Evolutionary conservation across 2,113 vertebrate genomes (phyloP).

Genomic region (Neotoma lepida): DNA sequence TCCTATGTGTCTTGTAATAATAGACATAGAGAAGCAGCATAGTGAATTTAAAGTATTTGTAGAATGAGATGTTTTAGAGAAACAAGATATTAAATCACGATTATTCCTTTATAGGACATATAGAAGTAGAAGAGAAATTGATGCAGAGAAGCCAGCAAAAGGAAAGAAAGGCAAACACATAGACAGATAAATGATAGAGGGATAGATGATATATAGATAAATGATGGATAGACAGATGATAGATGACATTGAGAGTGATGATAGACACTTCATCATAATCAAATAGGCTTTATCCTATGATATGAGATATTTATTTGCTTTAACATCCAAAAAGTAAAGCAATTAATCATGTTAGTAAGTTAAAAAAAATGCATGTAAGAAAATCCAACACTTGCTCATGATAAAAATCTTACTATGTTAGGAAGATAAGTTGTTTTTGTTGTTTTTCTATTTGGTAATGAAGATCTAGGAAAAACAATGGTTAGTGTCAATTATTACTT

Average conservation of each 20-base stretch:
- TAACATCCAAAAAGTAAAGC: background rate
- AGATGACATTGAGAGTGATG: background rate
- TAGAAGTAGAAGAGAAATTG: background rate
- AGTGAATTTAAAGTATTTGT: background rate
- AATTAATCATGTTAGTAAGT: background rate
- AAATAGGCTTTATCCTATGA: background rate
- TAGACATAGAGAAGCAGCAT: background rate
- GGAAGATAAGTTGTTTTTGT: background rate
- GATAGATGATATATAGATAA: background rate
- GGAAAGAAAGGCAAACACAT: background rate
- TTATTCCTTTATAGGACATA: too few relatives aligned
- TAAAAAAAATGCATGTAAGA: background rate
- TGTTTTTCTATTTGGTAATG: background rate
- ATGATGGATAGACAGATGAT: background rate
- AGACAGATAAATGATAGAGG: background rate
- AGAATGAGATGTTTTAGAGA: background rate
- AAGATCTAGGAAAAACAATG: background rate
- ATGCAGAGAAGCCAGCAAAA: background rate
- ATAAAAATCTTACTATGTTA: background rate
- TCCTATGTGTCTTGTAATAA: background rate
- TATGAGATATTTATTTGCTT: background rate
- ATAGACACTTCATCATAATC: background rate
- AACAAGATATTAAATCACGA: background rate
- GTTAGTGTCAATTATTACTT: background rate
- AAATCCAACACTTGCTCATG: background rate